Base-by-base conservation (phyloP, 64 coral and sea anemone genomes). In the Astreopora myriophthalma region DNA sequence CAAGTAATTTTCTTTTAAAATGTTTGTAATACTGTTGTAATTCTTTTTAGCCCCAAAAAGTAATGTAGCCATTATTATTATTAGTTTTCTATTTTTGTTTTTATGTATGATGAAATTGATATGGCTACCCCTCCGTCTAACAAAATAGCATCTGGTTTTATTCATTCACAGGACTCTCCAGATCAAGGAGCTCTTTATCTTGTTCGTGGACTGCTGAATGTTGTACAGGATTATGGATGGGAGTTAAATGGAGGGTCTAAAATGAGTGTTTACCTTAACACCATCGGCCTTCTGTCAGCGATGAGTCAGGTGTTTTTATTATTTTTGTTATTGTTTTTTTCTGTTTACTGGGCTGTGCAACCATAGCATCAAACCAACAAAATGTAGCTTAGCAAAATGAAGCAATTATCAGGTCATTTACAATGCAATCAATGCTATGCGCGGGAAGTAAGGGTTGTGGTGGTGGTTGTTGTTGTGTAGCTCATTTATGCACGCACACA, bases 161-260 rank as follows among this genome's bases (percentile, higher is more conserved):
- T 76, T 34, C 75, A 7, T 72, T 74, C 65, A 3, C 51, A 99
- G 97, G 97, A 99, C 69, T 90, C 91, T 20, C 97, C 97, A 6
- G 97, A 99, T 42, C 93, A 95, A 23, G 97, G 97, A 16, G 94
- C 92, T 5, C 40, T 99, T 52, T 93, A 99, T 82, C 51, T 99
- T 12, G 87, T 92, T 27, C 93, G 97, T 24, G 94, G 97, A 25
- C 84, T 99, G 36, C 77, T 99, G 14, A 96, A 99, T 74, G 88
- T 99, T 37, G 90, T 99, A 11, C 86, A 93, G 71, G 97, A 99
- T 20, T 99, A 95, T 75, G 82, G 79, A 3, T 99, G 97, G 97
- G 97, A 99, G 28, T 58, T 95, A 68, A 93, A 96, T 35, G 89
- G 97, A 57, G 97, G 95, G 38, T 91, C 90, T 2, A 99, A 99